Evolutionary conservation across 2,888 invertebrate genomes (phyloP), one percentile per base, ranked within the genome.

Genomic region (Fissipunctia ypsillon): DNA sequence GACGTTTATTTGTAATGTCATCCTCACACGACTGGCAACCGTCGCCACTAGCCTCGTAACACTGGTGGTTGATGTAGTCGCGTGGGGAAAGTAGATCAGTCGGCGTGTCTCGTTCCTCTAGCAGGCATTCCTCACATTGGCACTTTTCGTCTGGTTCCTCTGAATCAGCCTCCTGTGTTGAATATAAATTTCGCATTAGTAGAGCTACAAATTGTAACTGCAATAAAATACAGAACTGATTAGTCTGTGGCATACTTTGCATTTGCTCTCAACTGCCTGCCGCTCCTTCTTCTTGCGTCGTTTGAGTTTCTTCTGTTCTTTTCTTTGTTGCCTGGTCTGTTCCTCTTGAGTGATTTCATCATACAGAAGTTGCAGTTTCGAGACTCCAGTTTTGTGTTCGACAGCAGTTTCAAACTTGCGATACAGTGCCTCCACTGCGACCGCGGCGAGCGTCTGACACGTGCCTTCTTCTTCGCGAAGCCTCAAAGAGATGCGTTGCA

Each of bases 381-480:
- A 98, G 38, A 98, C 98, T 41, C 98, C 98, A 90, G 98, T 98
- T 93, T 99, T 99, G 80, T 97, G 97, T 94, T 99, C 99, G 43
- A 99, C 98, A 7, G 98, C 98, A 87, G 98, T 98, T 97, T 98
- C 98, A 94, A 99, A 99, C 94, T 98, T 99, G 85, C 98, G 97
- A 90, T 98, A 98, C 22, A 99, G 96, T 9, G 99, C 98, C 91
- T 99, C 98, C 0, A 99, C 97, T 0, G 98, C 98, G 10, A 98
- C 98, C 60, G 98, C 99, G 69, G 99, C 98, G 79, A 99, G 97
- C 68, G 99, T 98, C 94, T 98, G 98, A 95, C 99, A 99, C n/a
- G 99, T 98, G 90, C 98, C 98, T 93, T 99, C 99, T 91, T 99
- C 99, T 92, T 99, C 99, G 73, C 98, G 97, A 88, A 99, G 96